Percentiles rank a stretch among this genome's conserved stretches.
phyloP scores from a whole-genome alignment of 2,797 vertebrate species.

The Halcyon chelicuti region DNA sequence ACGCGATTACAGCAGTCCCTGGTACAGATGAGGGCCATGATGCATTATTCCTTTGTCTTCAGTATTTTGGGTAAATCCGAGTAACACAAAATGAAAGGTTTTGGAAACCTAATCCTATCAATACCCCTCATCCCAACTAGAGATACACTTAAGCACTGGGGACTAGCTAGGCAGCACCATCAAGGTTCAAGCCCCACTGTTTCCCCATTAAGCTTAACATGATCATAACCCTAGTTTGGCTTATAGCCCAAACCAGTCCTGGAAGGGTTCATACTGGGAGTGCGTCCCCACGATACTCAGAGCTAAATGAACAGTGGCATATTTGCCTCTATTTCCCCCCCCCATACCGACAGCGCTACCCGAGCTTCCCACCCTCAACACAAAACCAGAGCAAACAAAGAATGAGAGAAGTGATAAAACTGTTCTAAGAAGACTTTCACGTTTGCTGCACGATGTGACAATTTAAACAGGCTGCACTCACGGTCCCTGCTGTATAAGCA shows the following conservation, averaged over 20 bases:
- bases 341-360: accelerated
- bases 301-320: background rate
- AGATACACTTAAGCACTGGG: background rate
- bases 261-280: background rate
- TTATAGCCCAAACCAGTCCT: background rate
- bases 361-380: background rate
- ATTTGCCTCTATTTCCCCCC: background rate
- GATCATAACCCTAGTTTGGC: background rate
- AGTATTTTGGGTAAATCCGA: background rate
- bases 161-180: background rate
- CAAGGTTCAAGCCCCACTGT: background rate
- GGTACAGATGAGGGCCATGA: background rate
- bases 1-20: background rate
- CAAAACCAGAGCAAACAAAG: background rate
- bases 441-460: accelerated
- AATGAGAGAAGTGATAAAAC: background rate
- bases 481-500: background rate
- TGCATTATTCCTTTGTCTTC: background rate
- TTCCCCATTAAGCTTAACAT: background rate
- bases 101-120: background rate
- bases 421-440: background rate
- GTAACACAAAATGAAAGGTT: background rate
- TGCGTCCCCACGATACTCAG: background rate
- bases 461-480: background rate
- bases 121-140: background rate